Percentiles rank a stretch among this genome's conserved stretches.
Evolutionary conservation across 2,888 invertebrate genomes (phyloP).

Genomic region (Trichacis sp.): DNA sequence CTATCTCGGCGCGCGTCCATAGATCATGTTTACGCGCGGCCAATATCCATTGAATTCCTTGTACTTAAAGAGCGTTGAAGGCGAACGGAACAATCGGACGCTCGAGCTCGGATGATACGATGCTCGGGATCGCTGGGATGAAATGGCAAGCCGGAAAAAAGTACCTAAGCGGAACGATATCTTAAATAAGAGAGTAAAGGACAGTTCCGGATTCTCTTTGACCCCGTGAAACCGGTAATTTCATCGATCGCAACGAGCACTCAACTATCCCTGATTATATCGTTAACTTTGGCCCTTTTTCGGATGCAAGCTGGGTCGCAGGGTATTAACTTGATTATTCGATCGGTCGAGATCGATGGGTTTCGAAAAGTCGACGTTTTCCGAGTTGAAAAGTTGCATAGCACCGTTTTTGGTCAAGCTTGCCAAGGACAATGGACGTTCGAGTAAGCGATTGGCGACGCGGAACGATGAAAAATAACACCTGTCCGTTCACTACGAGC

Average conservation of each 20-base stretch:
- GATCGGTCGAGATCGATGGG: neutral
- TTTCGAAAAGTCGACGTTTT: too few species aligned
- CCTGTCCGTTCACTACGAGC: slow-evolving; percentile 40
- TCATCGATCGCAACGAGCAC: neutral
- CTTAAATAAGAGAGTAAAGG: slow-evolving; percentile 41
- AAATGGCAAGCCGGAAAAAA: slow-evolving; percentile 39
- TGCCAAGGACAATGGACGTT: neutral
- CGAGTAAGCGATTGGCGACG: slow-evolving; percentile 35
- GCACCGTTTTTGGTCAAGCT: too few species aligned
- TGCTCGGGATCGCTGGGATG: slow-evolving; percentile 33
- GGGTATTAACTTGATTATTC: slow-evolving; percentile 24
- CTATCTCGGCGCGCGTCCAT: slow-evolving; percentile 8
- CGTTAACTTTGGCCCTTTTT: neutral
- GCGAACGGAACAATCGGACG: slow-evolving; percentile 54
- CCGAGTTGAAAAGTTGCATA: neutral
- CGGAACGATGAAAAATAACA: slow-evolving; percentile 56
- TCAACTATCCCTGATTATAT: neutral
- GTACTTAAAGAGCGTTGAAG: slow-evolving; percentile 42
- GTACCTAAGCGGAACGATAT: slow-evolving; percentile 54
- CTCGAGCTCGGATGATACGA: slow-evolving; percentile 48
- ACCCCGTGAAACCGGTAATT: neutral
- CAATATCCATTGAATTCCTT: slow-evolving; percentile 53
- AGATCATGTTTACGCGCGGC: slow-evolving; percentile 46
- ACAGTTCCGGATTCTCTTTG: neutral
- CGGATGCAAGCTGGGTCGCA: neutral